Conservation (phyloP, 2,797 vertebrate genomes). For the Periparus ater region DNA sequence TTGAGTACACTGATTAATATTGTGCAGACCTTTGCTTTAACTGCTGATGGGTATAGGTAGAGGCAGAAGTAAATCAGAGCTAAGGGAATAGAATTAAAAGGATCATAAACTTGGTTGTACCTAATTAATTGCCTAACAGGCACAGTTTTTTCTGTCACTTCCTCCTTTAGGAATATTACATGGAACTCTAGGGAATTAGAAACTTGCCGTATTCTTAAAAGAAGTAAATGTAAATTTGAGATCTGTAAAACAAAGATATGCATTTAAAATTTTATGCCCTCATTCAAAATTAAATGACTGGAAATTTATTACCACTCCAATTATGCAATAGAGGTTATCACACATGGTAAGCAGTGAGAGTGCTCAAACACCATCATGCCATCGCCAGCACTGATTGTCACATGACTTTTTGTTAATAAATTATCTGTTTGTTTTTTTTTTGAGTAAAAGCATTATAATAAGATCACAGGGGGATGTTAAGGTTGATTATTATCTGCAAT, state of each 20-base stretch:
- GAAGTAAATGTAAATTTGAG: background rate
- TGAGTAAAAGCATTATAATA: background rate
- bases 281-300: background rate
- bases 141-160: background rate
- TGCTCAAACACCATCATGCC: background rate
- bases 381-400: background rate
- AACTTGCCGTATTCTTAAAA: background rate
- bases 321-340: background rate
- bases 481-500: background rate
- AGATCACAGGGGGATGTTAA: background rate
- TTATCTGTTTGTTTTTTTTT: background rate
- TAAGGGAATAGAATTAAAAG: constrained; percentile 10
- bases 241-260: background rate
- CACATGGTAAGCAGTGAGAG: rapidly evolving
- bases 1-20: background rate
- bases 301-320: background rate
- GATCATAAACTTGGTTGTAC: background rate
- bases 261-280: background rate
- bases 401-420: background rate
- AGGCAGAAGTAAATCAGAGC: background rate
- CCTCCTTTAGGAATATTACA: background rate
- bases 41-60: background rate
- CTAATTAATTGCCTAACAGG: background rate
- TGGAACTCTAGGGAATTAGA: background rate
- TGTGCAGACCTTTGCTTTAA: background rate